Conservation (phyloP, 1,140 invertebrate genomes). For the Zelostemma sp. region DNA sequence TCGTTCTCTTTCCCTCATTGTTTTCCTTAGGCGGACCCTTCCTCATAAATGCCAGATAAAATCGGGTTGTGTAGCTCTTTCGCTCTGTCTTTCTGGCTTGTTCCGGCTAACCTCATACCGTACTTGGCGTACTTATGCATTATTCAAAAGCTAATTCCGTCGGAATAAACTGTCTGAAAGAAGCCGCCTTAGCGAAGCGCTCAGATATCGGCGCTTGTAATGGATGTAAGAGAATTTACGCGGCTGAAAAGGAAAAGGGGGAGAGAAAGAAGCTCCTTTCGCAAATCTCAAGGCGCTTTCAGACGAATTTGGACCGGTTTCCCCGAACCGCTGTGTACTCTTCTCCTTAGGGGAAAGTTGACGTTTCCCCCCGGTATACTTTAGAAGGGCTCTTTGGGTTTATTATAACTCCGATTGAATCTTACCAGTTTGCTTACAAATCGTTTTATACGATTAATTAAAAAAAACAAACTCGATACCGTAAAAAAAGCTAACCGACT, state of each 20-base stretch:
- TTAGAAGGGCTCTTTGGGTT: too few species aligned
- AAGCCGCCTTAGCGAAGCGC: constrained; percentile 47
- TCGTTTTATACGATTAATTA: too few species aligned
- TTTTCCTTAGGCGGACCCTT: constrained; percentile 44
- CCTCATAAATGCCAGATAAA: constrained; percentile 65
- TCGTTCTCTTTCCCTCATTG: too few species aligned
- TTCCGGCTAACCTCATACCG: constrained; percentile 41
- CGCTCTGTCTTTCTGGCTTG: constrained; percentile 45
- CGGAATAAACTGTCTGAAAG: constrained; percentile 58
- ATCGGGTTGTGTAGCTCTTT: constrained; percentile 57
- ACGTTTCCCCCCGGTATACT: not conserved
- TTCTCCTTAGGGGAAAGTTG: not conserved
- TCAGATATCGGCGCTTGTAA: constrained; percentile 51
- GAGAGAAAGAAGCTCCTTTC: constrained; percentile 27
- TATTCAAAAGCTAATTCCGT: constrained; percentile 66
- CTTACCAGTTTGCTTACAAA: too few species aligned
- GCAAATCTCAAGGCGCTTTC: constrained; percentile 11
- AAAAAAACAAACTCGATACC: too few species aligned
- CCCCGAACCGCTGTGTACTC: not conserved
- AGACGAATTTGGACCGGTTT: constrained; percentile 23
- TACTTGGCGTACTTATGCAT: constrained; percentile 57
- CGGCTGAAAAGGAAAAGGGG: constrained; percentile 34
- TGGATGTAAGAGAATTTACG: constrained; percentile 49
- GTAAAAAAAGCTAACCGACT: too few species aligned
- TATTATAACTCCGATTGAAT: too few species aligned